Base-by-base conservation (phyloP, 92 coral and sea anemone genomes). In the Chrysogorgia sp. region DNA sequence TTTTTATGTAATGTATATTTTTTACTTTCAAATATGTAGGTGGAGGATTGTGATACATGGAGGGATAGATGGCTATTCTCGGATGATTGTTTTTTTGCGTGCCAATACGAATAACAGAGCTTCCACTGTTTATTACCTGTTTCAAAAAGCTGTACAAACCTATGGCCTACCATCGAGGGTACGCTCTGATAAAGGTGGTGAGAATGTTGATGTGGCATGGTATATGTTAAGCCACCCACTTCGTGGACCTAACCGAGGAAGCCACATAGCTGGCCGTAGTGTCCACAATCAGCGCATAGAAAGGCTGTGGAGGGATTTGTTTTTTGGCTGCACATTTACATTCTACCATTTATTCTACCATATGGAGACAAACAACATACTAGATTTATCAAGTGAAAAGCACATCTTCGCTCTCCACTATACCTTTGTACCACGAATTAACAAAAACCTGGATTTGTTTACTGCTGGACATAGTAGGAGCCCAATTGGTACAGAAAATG, bases 11-110 rank as follows among this genome's bases (percentile, higher is more conserved):
- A 6, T 5, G 21, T 52, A 52, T 23, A 52, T 52, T 5, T 5
- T 17, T 52, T 52, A 52, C 21, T 52, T 52, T 37, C 43, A 49
- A 67, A 30, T 77, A 61, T 64, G 40, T 67, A 82, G 87, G 57
- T 83, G 87, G 87, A 67, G 77, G 32, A 63, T 83, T 50, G 82
- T 76, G 12, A 75, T 83, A 41, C 87, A 83, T 31, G 86, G 76
- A 14, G 82, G 82, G 23, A 82, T 82, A 20, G 82, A 82, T 34
- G 86, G 86, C 22, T 75, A 63, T 49, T 83, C 78, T 40, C 75
- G 87, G 31, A 75, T 83, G 77, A 83, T 83, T 74, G 87, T 83
- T 64, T 83, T 17, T 63, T 77, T 76, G 43, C 82, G 64, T 32
- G 60, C 65, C 34, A 61, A 58, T 53, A 82, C 57, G 48, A 75